These are phyloP conservation scores for Alentia gelatinosa DNA, from an alignment of 2,888 invertebrate species.

Conservation along the genomic window DNA sequence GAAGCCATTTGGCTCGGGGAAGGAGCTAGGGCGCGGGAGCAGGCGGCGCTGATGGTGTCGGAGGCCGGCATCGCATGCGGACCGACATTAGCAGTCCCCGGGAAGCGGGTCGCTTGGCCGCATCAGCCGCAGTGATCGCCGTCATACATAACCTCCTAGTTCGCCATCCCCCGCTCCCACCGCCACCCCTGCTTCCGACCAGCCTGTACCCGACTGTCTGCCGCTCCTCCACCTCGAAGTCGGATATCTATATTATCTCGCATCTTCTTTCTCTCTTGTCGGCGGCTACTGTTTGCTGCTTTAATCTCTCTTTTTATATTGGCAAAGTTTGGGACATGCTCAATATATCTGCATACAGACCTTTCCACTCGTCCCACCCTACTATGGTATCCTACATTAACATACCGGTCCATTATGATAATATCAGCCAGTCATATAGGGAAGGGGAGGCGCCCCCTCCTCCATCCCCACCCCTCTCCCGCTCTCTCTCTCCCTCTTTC, in stretches of 20 bases:
- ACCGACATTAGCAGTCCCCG: not conserved
- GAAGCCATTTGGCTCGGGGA: conserved; percentile 1
- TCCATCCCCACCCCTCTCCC: no score
- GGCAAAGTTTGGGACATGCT: not conserved
- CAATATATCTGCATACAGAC: not conserved
- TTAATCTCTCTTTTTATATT: not conserved
- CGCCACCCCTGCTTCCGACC: not conserved
- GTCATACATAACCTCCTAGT: conserved; percentile 24
- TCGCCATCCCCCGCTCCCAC: not conserved
- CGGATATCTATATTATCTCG: not conserved
- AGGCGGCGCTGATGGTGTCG: not conserved
- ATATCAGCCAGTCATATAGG: not conserved
- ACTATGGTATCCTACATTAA: not conserved
- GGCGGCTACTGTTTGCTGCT: not conserved
- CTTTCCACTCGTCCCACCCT: not conserved
- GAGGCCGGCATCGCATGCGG: not conserved
- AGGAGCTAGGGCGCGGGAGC: not conserved
- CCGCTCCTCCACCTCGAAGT: not conserved
- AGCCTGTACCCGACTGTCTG: not conserved
- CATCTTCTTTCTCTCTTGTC: not conserved
- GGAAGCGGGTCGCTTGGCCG: conserved; percentile 47
- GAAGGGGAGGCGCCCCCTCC: no score
- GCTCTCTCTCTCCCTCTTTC: not conserved
- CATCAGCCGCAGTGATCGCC: conserved; percentile 40
- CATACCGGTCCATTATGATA: not conserved